Evolutionary conservation across 2,888 invertebrate species (phyloP).

Genomic region (Dryobota labecula): DNA sequence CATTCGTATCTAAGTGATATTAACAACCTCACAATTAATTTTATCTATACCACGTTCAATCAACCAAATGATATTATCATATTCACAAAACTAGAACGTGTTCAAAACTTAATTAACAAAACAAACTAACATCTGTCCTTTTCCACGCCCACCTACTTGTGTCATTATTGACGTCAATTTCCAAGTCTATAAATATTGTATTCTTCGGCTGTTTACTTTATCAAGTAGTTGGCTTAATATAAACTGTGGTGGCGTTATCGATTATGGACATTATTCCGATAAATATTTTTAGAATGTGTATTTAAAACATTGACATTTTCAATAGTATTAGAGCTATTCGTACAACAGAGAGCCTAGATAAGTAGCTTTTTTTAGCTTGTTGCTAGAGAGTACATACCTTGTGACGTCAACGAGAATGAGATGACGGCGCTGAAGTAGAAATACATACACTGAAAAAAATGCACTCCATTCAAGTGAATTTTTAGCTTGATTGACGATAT

Average conservation of each 20-base stretch:
- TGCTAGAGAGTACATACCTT: too few species aligned
- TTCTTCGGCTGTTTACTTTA: constrained; percentile 17
- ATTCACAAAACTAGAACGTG: constrained; percentile 17
- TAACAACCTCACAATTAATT: not conserved
- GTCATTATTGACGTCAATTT: constrained; percentile 30
- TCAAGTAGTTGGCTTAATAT: constrained; percentile 17
- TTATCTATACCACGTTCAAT: not conserved
- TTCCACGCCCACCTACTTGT: constrained; percentile 47
- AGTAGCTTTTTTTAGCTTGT: too few species aligned
- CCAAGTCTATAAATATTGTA: constrained; percentile 21
- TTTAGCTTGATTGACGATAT: too few species aligned
- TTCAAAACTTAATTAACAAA: constrained; percentile 14
- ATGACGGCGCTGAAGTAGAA: too few species aligned
- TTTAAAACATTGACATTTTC: not conserved
- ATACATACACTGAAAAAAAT: too few species aligned
- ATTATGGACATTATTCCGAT: constrained; percentile 2
- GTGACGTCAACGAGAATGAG: too few species aligned
- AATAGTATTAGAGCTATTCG: not conserved
- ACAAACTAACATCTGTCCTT: constrained; percentile 31
- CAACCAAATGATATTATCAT: constrained; percentile 7
- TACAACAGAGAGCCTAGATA: not conserved
- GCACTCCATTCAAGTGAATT: too few species aligned
- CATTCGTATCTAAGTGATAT: too few species aligned
- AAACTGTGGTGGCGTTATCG: constrained; percentile 4
- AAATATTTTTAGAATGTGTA: constrained; percentile 4